Evolutionary conservation across 2,888 invertebrate species (phyloP).

Genomic region (Dicycla oo): DNA sequence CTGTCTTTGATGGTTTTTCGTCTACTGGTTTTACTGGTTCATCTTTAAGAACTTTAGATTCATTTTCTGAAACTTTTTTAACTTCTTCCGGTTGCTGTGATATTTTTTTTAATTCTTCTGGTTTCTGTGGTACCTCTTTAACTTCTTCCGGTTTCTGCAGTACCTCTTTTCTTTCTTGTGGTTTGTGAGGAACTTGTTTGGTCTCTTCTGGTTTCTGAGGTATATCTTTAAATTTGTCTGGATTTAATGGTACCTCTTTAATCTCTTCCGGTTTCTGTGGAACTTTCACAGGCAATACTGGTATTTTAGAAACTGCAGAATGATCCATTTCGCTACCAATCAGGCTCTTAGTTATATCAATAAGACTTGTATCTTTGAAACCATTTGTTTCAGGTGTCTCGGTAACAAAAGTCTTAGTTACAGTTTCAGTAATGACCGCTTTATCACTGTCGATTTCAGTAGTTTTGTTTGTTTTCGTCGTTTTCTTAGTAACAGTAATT

Average conservation of each 20-base stretch:
- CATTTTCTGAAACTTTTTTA: not conserved
- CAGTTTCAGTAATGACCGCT: conserved; percentile 36
- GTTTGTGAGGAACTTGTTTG: not conserved
- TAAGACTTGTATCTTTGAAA: conserved; percentile 46
- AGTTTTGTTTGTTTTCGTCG: conserved; percentile 21
- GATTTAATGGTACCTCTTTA: conserved; percentile 2
- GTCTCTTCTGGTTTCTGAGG: not conserved
- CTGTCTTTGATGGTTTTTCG: conserved; percentile 10
- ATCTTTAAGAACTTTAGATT: conserved; percentile 8
- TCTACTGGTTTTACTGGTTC: conserved; percentile 1
- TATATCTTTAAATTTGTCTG: not conserved
- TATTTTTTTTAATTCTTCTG: conserved; percentile 15
- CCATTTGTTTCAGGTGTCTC: conserved; percentile 42
- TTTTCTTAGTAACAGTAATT: conserved; percentile 39
- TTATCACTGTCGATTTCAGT: conserved; percentile 15
- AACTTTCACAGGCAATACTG: conserved; percentile 44
- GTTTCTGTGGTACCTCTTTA: conserved; percentile 5
- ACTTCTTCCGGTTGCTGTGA: conserved; percentile 17
- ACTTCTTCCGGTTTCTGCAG: conserved; percentile 10
- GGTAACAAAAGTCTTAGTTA: conserved; percentile 10
- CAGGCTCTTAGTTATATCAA: conserved; percentile 63
- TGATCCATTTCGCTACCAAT: conserved; percentile 71
- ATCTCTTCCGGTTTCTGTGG: conserved; percentile 19
- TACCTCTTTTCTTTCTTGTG: conserved; percentile 24
- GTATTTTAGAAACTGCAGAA: conserved; percentile 63